A percentile compares a stretch with the other conserved stretches of the same genome.
Conservation (phyloP, 2,797 vertebrate genomes). For the Lepidocolaptes lacrymiger region DNA sequence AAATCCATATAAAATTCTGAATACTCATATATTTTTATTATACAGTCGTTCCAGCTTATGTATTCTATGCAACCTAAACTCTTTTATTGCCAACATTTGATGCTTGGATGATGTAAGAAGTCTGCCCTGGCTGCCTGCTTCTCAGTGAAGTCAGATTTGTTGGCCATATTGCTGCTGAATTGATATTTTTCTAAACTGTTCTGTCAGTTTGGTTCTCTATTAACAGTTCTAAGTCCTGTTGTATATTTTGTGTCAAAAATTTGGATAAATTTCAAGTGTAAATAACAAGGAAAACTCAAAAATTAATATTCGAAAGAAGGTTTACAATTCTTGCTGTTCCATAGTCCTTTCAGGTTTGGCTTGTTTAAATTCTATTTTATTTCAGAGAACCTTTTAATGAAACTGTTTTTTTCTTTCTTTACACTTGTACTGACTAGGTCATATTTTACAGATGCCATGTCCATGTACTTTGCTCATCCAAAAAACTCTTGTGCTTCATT, state of each 20-base stretch:
- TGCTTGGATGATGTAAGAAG: not conserved
- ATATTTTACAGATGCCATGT: not conserved
- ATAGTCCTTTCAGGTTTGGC: not conserved
- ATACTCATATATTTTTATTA: constrained; percentile 43
- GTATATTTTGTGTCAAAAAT: not conserved
- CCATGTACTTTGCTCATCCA: not conserved
- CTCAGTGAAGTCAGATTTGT: not conserved
- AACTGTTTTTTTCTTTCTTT: not conserved
- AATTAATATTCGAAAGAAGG: not conserved
- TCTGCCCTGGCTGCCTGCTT: not conserved
- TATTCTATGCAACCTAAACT: constrained; percentile 12
- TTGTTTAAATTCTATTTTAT: not conserved
- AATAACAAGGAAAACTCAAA: not conserved
- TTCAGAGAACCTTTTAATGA: not conserved
- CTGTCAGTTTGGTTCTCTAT: not conserved
- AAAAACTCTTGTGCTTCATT: not conserved
- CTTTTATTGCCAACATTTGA: constrained; percentile 28
- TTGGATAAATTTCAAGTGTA: not conserved
- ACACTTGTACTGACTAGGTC: not conserved
- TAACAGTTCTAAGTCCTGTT: not conserved
- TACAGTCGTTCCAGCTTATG: not conserved
- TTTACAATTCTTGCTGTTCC: not conserved
- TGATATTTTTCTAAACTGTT: constrained; percentile 12
- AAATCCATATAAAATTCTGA: constrained; percentile 41
- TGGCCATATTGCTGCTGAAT: not conserved